phyloP scores from a whole-genome alignment of 2,888 invertebrate species.

The Acleris emargana region DNA sequence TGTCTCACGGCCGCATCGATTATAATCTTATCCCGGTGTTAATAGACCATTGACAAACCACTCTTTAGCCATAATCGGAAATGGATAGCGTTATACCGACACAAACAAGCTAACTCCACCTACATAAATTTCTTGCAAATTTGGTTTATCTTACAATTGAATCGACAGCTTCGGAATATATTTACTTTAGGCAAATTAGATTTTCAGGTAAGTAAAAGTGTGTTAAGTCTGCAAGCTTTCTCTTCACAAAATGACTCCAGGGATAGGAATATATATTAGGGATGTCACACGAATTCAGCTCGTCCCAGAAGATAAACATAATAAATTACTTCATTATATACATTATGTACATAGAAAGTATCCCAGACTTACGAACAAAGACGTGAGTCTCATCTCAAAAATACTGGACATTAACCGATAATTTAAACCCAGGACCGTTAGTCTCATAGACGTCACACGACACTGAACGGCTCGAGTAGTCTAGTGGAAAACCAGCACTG shows the following conservation, averaged over 20 bases:
- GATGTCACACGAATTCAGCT: too few relatives aligned
- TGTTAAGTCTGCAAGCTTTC: slow-evolving; percentile 8
- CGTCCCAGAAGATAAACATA: too few relatives aligned
- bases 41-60: slow-evolving; percentile 65
- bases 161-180: slow-evolving; percentile 23
- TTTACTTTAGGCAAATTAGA: slow-evolving; percentile 21
- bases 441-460: too few relatives aligned
- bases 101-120: slow-evolving; percentile 26
- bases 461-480: too few relatives aligned
- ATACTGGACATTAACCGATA: too few relatives aligned
- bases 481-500: too few relatives aligned
- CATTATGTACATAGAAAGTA: too few relatives aligned
- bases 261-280: too few relatives aligned
- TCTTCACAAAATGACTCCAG: slow-evolving; percentile 4
- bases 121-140: slow-evolving; percentile 22
- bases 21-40: slow-evolving; percentile 67
- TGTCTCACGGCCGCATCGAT: slow-evolving; percentile 65
- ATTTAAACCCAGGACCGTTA: too few relatives aligned
- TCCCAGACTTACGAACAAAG: too few relatives aligned
- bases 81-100: slow-evolving; percentile 16
- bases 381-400: too few relatives aligned
- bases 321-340: too few relatives aligned
- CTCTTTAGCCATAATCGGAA: slow-evolving; percentile 55
- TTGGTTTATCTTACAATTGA: slow-evolving; percentile 29
- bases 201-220: slow-evolving; percentile 31